Evolutionary conservation across 2,797 vertebrate genomes (phyloP), one percentile per base, ranked within the genome.

Genomic region (Sebastes cheni): DNA sequence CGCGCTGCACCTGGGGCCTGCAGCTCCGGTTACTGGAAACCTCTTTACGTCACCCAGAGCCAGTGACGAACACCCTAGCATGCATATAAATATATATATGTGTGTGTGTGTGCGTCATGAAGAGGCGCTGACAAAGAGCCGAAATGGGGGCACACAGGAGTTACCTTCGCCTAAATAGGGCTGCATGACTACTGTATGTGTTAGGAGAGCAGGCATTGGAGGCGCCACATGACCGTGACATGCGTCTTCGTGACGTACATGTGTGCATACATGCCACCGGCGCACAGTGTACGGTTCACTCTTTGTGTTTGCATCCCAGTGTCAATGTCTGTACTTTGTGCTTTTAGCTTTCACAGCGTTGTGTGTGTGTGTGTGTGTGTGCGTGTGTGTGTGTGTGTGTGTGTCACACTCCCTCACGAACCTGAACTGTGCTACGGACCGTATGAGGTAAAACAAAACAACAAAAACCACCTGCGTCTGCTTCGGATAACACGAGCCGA

Each of bases 11-110:
- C 91, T 92, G 92, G 88, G 77, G 32, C 61, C 85, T 42, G 30
- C 7, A 69, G 79, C 73, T 90, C 89, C 50, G 77, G 83, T 90
- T 91, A 90, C 92, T 85, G 82, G 82, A 91, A 88, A 88, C 87
- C 64, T 82, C 85, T 87, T 83, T 69, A 88, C 75, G 88, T 91
- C 91, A 90, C 34, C 39, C 39, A 4, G 76, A 56, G 86, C 67
- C 67, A 11, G 54, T 90, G 91, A 88, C 75, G 79, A 80, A 88
- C 87, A 20, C 66, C 14, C n/a, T 61, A 23, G 54, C 73, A 34
- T 61, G 59, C 27, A 62, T 39, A 25, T 64, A 50, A 29, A 20
- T 67, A 2, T 23, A 4, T 36, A 2, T 4, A 1, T n/a, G 25
- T 20, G 12, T 20, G 12, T 16, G 54, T 27, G 20, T 52, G 74